Evolutionary conservation across 2,113 vertebrate species (phyloP).

Genomic region (Sminthopsis crassicaudata): DNA sequence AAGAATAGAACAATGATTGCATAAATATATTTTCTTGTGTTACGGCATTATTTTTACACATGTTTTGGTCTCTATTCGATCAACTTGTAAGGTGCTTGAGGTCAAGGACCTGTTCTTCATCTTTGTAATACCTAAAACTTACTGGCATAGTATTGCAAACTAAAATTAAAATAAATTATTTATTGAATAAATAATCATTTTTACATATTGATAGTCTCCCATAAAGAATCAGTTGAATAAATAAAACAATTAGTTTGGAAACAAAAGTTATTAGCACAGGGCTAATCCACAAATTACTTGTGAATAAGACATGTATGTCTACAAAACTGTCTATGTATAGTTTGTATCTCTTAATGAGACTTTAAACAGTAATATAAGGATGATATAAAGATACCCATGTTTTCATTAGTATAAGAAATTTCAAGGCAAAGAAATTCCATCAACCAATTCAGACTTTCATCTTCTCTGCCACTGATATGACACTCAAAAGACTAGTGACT

Average conservation of each 20-base stretch:
- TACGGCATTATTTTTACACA: not conserved
- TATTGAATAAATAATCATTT: slow-evolving; percentile 7
- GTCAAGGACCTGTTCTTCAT: not conserved
- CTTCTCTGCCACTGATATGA: not conserved
- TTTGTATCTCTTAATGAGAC: slow-evolving; percentile 40
- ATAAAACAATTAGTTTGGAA: not conserved
- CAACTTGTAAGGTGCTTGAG: not conserved
- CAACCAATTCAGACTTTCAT: not conserved
- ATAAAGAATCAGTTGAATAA: slow-evolving; percentile 40
- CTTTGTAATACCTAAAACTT: not conserved
- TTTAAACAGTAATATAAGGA: not conserved
- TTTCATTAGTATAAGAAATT: not conserved
- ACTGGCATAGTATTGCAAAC: not conserved
- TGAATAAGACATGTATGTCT: not conserved
- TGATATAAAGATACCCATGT: not conserved
- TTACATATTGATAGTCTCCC: not conserved
- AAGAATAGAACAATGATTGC: not conserved
- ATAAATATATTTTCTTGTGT: not conserved
- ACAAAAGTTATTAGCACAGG: slow-evolving; percentile 9
- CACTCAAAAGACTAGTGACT: not conserved
- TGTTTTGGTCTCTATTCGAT: not conserved
- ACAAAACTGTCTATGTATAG: not conserved
- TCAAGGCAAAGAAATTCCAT: not conserved
- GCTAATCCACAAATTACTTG: not conserved
- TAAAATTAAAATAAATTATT: slow-evolving; percentile 18